phyloP scores from a whole-genome alignment of 2,797 vertebrate genomes.

The Galagoides demidoff region DNA sequence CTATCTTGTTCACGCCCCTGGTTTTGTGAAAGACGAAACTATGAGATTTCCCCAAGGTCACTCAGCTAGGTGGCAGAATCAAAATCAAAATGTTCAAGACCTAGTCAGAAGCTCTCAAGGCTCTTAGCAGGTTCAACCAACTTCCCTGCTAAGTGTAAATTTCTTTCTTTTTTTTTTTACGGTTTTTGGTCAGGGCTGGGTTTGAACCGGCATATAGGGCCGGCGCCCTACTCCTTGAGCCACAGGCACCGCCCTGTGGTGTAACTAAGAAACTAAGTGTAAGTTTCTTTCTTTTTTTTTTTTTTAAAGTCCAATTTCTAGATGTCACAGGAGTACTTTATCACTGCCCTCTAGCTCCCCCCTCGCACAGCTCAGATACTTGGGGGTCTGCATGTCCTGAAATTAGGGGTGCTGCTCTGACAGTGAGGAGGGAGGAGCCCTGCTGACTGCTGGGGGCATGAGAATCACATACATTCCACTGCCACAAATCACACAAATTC shows the following conservation, averaged over 20 bases:
- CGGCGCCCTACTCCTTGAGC: no score
- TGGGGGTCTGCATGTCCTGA: rapidly evolving
- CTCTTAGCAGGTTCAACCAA: background rate
- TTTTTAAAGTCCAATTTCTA: background rate
- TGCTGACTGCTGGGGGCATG: background rate
- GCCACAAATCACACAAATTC: background rate
- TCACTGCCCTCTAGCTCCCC: background rate
- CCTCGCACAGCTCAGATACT: background rate
- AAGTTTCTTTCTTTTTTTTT: background rate
- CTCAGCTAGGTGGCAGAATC: background rate
- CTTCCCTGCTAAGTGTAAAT: background rate
- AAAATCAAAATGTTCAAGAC: background rate
- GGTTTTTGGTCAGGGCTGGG: no score
- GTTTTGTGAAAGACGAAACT: slow-evolving; percentile 40
- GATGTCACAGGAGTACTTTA: background rate
- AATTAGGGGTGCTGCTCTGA: background rate
- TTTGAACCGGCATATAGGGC: no score
- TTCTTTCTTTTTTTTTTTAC: background rate
- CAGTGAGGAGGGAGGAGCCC: background rate
- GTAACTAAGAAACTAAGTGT: no score
- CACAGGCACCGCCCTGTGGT: no score
- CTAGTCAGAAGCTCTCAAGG: background rate
- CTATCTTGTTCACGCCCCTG: background rate
- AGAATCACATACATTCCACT: background rate
- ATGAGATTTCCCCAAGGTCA: background rate